These are phyloP conservation scores for Apodemus speciosus DNA, from an alignment of 2,113 vertebrate genomes.

Conservation along the genomic window DNA sequence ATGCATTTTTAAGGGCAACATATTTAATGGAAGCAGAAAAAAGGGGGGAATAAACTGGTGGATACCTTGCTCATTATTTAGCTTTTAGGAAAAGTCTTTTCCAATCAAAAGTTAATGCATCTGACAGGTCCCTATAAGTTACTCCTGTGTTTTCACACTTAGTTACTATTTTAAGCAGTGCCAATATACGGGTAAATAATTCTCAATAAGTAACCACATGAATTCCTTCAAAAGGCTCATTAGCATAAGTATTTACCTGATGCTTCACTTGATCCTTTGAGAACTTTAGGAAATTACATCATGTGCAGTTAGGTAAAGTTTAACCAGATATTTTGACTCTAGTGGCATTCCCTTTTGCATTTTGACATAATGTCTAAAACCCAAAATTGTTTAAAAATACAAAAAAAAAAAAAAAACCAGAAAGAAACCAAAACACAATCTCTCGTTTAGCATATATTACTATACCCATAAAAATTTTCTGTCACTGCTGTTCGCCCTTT, in stretches of 20 bases:
- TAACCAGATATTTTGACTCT: not conserved
- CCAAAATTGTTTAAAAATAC: not conserved
- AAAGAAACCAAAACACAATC: not conserved
- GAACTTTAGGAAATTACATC: not conserved
- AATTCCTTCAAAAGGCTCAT: not conserved
- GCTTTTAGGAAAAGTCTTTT: not conserved
- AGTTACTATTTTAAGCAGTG: conserved; percentile 12
- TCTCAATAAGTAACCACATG: conserved; percentile 2
- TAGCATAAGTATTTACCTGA: not conserved
- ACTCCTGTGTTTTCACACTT: conserved; percentile 38
- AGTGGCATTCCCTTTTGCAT: not conserved
- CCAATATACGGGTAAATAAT: not conserved
- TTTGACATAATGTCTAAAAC: not conserved
- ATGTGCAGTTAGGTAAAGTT: not conserved
- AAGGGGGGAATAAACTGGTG: not conserved
- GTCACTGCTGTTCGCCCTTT: not conserved
- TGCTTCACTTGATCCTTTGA: not conserved
- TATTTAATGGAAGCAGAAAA: not conserved
- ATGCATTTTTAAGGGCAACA: not conserved
- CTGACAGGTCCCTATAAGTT: not conserved
- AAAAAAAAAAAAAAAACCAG: not conserved
- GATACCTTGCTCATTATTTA: not conserved
- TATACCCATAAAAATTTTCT: not conserved
- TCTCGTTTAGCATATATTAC: not conserved
- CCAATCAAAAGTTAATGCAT: not conserved